Conservation (phyloP, 2,888 invertebrate genomes). For the Spisula solida region DNA sequence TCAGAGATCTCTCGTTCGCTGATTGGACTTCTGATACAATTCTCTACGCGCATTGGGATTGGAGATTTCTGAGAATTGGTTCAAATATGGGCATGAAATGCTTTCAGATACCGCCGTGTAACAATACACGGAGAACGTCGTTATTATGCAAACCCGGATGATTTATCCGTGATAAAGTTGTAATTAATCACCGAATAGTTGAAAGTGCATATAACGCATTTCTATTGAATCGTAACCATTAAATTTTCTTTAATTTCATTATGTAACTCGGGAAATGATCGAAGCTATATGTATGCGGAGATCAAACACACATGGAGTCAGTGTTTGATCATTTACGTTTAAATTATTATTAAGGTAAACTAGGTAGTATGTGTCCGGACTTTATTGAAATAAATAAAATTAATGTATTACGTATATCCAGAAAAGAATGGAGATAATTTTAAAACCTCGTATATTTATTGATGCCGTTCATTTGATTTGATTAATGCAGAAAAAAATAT, state of each 20-base stretch:
- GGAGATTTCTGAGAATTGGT: constrained; percentile 37
- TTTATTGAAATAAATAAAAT: too few relatives aligned
- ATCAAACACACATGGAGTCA: neutral
- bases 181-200: constrained; percentile 21
- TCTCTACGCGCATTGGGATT: constrained; percentile 47
- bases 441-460: too few relatives aligned
- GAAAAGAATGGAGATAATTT: too few relatives aligned
- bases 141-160: constrained; percentile 24
- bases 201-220: constrained; percentile 16
- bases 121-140: neutral
- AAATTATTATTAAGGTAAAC: neutral
- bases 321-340: neutral
- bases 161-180: constrained; percentile 16
- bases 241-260: constrained; percentile 12
- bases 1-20: constrained; percentile 15
- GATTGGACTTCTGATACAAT: constrained; percentile 57
- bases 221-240: neutral
- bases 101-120: constrained; percentile 27
- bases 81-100: constrained; percentile 52
- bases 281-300: neutral
- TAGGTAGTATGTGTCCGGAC: neutral
- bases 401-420: too few relatives aligned
- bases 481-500: too few relatives aligned
- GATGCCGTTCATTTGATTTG: too few relatives aligned
- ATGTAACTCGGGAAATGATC: neutral